Evolutionary conservation across 2,113 vertebrate genomes (phyloP), one percentile per base, ranked within the genome.

Genomic region (Tragulus kanchil): DNA sequence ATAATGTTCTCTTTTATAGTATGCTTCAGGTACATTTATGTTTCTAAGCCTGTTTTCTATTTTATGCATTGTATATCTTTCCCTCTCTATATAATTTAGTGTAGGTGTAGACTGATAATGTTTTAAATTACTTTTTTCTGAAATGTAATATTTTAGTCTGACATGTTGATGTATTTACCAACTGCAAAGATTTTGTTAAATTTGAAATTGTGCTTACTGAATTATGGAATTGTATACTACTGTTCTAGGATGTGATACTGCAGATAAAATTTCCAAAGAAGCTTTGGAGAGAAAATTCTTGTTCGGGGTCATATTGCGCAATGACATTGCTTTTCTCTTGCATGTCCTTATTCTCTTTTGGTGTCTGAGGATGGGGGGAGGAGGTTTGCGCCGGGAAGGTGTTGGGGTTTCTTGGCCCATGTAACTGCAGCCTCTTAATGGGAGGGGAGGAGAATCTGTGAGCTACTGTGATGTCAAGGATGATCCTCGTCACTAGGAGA

Each of bases 141-240:
- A 45, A 31, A 78, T 62, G 13, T 54, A 71, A 54, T 85, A 62
- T 81, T 92, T 25, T 91, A 62, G 54, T 15, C n/a, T 85, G 36
- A n/a, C 5, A 31, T 75, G 50, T 12, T 93, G 28, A 26, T 88
- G 3, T 90, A 42, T 89, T 93, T 89, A 42, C 54, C 21, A 86
- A 77, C 3, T 42, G n/a, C 77, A 64, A 95, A 90, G 19, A 50
- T 67, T 89, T 11, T 71, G 23, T 84, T 86, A 89, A 85, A 78
- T 82, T 86, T 90, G 71, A 93, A 93, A 82, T 93, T 89, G 1
- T 65, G 7, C 31, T 96, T 67, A 45, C 45, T 61, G n/a, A 67
- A 69, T 84, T 62, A 69, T 58, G 36, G 52, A 83, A 64, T 28
- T 69, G 17, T 56, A 7, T 67, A 26, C 45, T 85, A 11, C 8